phyloP scores from a whole-genome alignment of 35 echinoderm and acorn worm genomes.

The Apostichopus parvimensis region DNA sequence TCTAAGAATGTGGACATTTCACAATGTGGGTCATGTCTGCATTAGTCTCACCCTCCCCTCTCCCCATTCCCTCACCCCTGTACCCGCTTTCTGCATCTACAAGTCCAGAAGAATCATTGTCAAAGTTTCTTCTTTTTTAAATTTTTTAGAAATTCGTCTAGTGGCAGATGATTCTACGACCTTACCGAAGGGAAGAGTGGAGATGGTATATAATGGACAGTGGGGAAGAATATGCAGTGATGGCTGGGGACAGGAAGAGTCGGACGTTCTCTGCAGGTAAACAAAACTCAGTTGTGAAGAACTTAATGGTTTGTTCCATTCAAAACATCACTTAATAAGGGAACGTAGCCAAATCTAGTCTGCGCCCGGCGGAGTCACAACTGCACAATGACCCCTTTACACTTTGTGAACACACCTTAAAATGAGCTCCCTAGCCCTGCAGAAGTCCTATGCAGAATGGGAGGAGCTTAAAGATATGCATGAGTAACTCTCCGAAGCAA shows the following conservation, averaged over 20 bases:
- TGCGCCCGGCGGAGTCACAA: no score
- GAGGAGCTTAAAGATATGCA: no score
- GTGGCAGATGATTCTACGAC: slow-evolving; percentile 57
- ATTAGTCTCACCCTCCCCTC: no score
- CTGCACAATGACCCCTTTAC: no score
- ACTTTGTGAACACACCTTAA: no score
- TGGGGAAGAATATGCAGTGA: slow-evolving; percentile 68
- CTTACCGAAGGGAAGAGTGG: slow-evolving; percentile 62
- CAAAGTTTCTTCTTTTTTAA: neutral
- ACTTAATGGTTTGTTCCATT: neutral
- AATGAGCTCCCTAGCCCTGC: no score
- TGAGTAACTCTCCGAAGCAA: no score
- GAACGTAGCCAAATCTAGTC: no score
- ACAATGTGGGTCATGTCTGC: no score
- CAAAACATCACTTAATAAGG: no score
- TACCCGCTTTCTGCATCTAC: neutral
- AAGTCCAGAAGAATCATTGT: neutral
- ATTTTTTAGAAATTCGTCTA: slow-evolving; percentile 64
- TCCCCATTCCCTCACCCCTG: neutral
- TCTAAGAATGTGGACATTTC: no score
- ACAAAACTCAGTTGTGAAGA: neutral
- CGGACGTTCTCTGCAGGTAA: slow-evolving; percentile 62
- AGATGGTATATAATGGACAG: slow-evolving; percentile 58
- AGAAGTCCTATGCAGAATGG: no score
- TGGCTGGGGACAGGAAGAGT: slow-evolving; percentile 47